Base-by-base conservation (phyloP, 1,140 invertebrate species). In the Oscheius sp. region DNA sequence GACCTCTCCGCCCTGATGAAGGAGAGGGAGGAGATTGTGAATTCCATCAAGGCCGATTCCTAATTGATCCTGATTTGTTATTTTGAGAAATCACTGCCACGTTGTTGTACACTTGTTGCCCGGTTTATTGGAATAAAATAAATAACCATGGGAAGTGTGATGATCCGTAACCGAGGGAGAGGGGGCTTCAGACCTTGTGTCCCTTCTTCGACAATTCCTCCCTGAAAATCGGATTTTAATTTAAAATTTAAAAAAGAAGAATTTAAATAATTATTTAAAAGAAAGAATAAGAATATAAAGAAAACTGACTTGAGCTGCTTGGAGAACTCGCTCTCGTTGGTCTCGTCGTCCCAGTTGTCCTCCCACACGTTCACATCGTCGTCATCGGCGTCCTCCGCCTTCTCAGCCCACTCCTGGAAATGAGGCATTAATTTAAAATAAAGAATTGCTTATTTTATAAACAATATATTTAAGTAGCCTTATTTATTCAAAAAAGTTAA, bases 321-420 rank as follows among this genome's bases (percentile, higher is more conserved):
- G 84, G 92, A 95, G 80, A 98, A 98, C 86, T 97, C 95, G 87
- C 97, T 94, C 85, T 97, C 95, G 49, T 97, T 90, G 81, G 97
- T 93, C 85, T 98, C 95, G 87, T 98, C 95, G 87, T 98, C 95
- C 95, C 95, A 98, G 83, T 98, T 97, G 83, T 98, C 95, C 86
- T 98, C 95, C 95, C 95, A 98, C 0, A 98, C 94, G 80, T 94
- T 97, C 0, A 95, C 90, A 85, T 95, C 93, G 79, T 93, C 91
- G 70, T 93, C 91, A 82, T 94, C 93, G 85, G 95, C 93, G 73
- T 94, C 91, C 20, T 74, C 62, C 3, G 34, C 68, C 77, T 92
- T 93, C 23, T 89, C 91, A 3, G 91, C 91, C 91, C 93, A 95
- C 86, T 94, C 93, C 94, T 78, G 45, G 10, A 68, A 29, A 62